phyloP scores from a whole-genome alignment of 2,888 invertebrate genomes.

The Parelbella ahira region DNA sequence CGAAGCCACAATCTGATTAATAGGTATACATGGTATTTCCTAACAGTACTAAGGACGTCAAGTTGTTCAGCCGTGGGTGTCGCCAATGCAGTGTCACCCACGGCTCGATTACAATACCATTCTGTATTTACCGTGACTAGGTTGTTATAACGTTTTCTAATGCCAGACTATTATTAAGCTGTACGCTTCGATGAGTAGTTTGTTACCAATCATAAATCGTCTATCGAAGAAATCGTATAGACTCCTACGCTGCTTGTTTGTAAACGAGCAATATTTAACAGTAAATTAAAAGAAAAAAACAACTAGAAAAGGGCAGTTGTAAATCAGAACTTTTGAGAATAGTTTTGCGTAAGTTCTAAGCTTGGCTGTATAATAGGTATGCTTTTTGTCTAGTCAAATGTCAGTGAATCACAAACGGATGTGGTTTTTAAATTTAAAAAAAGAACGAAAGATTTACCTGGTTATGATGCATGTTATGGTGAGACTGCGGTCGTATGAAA shows the following conservation, averaged over 20 bases:
- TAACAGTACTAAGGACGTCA: constrained; percentile 29
- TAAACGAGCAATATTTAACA: too few species aligned
- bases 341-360: too few species aligned
- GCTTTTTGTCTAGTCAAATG: too few species aligned
- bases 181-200: constrained; percentile 6
- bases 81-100: constrained; percentile 30
- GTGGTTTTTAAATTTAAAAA: too few species aligned
- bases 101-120: constrained; percentile 31
- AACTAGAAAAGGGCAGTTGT: too few species aligned
- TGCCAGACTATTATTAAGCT: constrained; percentile 2
- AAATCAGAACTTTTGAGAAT: too few species aligned
- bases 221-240: too few species aligned
- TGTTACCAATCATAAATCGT: background rate
- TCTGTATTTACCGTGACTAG: constrained; percentile 16
- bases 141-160: constrained; percentile 9
- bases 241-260: too few species aligned
- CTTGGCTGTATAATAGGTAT: too few species aligned
- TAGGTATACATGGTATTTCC: constrained; percentile 22
- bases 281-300: too few species aligned
- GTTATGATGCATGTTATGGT: constrained; percentile 79
- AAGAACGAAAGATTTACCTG: constrained; percentile 61
- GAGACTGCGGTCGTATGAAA: constrained; percentile 83
- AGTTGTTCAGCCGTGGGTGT: constrained; percentile 29
- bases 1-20: too few species aligned
- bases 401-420: too few species aligned